These are phyloP conservation scores for Homarus americanus DNA, from an alignment of 1,140 invertebrate species.

Conservation along the genomic window DNA sequence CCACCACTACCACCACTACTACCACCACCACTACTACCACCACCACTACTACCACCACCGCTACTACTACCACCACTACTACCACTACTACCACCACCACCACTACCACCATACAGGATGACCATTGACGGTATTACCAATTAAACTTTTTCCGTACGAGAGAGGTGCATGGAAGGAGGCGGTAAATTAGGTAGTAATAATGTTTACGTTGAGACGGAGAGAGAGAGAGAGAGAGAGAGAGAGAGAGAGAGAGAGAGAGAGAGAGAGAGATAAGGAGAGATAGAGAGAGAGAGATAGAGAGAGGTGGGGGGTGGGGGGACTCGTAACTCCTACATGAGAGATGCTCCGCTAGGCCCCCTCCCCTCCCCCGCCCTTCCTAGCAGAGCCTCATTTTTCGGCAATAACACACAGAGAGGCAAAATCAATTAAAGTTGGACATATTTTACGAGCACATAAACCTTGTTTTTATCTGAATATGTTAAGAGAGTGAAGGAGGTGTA, in stretches of 20 bases:
- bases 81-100: too few species aligned
- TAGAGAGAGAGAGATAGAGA: too few species aligned
- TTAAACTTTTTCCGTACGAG: neutral
- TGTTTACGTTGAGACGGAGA: slow-evolving; percentile 25
- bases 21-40: too few species aligned
- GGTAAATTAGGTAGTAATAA: slow-evolving; percentile 31
- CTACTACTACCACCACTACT: too few species aligned
- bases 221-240: too few species aligned
- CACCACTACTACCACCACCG: too few species aligned
- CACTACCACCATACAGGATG: too few species aligned
- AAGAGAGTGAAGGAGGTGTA: slow-evolving; percentile 47
- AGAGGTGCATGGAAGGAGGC: neutral
- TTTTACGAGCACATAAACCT: slow-evolving; percentile 64
- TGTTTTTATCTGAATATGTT: slow-evolving; percentile 66
- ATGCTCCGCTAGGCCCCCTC: neutral
- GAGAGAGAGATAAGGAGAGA: too few species aligned
- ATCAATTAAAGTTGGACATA: slow-evolving; percentile 68
- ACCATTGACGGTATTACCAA: neutral
- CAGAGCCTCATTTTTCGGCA: slow-evolving; percentile 50
- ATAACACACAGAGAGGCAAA: slow-evolving; percentile 64
- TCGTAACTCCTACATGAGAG: slow-evolving; percentile 51
- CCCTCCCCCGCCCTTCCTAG: neutral
- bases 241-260: too few species aligned
- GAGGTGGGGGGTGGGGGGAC: slow-evolving; percentile 14
- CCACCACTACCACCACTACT: too few species aligned